Base-by-base conservation (phyloP, 2,797 vertebrate genomes). In the Oophaga sylvatica region DNA sequence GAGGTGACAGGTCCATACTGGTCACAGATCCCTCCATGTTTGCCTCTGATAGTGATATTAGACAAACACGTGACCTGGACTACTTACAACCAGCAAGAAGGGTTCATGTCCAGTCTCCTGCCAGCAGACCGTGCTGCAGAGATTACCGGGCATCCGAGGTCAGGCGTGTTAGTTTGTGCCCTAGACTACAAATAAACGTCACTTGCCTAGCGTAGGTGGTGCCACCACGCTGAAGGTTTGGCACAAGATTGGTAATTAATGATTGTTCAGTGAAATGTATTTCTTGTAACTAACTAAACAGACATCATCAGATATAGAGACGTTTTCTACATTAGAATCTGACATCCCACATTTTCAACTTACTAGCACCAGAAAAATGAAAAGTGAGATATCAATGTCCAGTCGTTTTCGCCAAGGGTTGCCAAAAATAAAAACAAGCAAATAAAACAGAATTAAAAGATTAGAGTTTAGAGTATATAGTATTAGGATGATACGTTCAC, bases 191-290 rank as follows among this genome's bases (percentile, higher is more conserved):
- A 71, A 71, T 20, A 71, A 19, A 71, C 17, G 31, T 71, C 31
- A 71, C 70, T 9, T 71, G 70, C 19, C 31, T 41, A 71, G 70
- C 31, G 70, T 71, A 41, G 70, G 70, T 71, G 70, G 70, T 71
- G 35, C 1, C 35, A 20, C 7, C 17, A 71, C 20, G 70, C 31
- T 19, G 70, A 19, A 41, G 26, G 35, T 41, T 71, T 41, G 16
- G 17, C 41, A 41, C 70, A 19, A 41, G 31, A 10, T 16, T 71
- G 17, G 6, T 41, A 41, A 71, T 71, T 71, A 71, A 71, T 71
- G 70, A 71, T 71, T 71, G 17, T 71, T 71, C 31, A 71, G 6
- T 41, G 31, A 3, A 41, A 35, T 71, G 68, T 35, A 70, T 70
- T 70, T 31, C 12, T 35, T 31, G 67, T 70, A 70, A 31, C 35